phyloP scores from a whole-genome alignment of 2,888 invertebrate genomes.

The Atethmia centrago region DNA sequence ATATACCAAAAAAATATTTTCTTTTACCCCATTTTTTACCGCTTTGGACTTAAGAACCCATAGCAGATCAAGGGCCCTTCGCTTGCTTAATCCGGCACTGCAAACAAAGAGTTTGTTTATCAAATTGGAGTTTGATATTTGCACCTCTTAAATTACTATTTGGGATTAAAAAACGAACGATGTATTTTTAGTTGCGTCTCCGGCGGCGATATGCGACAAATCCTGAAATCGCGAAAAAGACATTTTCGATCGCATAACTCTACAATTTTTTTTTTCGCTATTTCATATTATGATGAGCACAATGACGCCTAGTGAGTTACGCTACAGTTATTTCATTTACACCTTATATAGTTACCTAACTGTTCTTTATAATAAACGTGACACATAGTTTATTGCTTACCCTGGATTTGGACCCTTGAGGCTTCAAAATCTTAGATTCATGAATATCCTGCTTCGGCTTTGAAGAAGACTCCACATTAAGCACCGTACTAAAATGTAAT shows the following conservation, averaged over 20 bases:
- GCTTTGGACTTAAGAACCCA: no score
- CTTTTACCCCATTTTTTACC: no score
- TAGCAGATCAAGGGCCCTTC: no score
- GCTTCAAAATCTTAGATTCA: background rate
- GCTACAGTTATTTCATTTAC: background rate
- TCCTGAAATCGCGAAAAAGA: background rate
- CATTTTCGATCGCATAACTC: background rate
- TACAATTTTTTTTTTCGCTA: background rate
- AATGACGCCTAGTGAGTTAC: background rate
- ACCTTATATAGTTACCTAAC: no score
- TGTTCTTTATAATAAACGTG: background rate
- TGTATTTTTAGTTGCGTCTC: background rate
- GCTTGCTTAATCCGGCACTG: no score
- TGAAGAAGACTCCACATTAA: background rate
- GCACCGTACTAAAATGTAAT: conserved; percentile 19
- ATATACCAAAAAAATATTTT: no score
- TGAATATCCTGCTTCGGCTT: conserved; percentile 1
- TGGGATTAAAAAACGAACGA: no score
- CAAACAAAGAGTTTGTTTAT: no score
- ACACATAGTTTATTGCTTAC: conserved; percentile 52
- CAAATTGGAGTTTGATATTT: no score
- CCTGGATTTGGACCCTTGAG: conserved; percentile 59
- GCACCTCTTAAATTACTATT: no score
- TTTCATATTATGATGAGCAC: background rate
- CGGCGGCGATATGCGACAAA: background rate